Conservation (phyloP, 2,888 invertebrate species). For the Sisyra terminalis region DNA sequence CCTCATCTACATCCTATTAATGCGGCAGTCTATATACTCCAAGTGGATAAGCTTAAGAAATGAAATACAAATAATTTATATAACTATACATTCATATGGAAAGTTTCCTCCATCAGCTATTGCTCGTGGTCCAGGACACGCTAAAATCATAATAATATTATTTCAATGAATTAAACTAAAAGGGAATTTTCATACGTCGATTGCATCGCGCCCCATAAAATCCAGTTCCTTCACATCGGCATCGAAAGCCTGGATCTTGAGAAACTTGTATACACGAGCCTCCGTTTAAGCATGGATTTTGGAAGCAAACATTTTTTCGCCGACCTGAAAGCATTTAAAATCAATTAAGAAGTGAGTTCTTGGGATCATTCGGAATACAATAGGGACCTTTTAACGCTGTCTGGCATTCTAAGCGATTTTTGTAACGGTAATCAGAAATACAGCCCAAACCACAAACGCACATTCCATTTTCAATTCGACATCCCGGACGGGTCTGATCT, state of each 20-base stretch:
- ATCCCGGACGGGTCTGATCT: constrained; percentile 40
- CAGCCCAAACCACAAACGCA: constrained; percentile 53
- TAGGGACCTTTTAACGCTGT: constrained; percentile 41
- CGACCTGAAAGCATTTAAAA: constrained; percentile 18
- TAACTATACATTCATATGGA: constrained; percentile 53
- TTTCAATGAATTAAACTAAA: background rate
- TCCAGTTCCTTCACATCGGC: constrained; percentile 58
- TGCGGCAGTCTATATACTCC: no score
- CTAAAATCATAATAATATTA: constrained; percentile 30
- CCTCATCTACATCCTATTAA: no score
- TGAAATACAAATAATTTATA: constrained; percentile 23
- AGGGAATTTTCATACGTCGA: constrained; percentile 33
- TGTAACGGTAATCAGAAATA: constrained; percentile 44
- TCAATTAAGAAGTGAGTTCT: background rate
- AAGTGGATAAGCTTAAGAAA: no score
- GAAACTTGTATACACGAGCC: constrained; percentile 50
- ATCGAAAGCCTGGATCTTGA: constrained; percentile 45
- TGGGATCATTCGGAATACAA: background rate
- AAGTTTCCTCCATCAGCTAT: constrained; percentile 29
- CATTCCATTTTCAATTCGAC: constrained; percentile 39
- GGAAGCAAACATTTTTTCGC: constrained; percentile 44
- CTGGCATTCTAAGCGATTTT: constrained; percentile 39
- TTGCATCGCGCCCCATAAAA: constrained; percentile 54
- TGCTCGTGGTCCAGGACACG: constrained; percentile 35
- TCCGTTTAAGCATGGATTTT: constrained; percentile 45